Base-by-base conservation (phyloP, 35 echinoderm and acorn worm species). In the Heliocidaris erythrogramma region DNA sequence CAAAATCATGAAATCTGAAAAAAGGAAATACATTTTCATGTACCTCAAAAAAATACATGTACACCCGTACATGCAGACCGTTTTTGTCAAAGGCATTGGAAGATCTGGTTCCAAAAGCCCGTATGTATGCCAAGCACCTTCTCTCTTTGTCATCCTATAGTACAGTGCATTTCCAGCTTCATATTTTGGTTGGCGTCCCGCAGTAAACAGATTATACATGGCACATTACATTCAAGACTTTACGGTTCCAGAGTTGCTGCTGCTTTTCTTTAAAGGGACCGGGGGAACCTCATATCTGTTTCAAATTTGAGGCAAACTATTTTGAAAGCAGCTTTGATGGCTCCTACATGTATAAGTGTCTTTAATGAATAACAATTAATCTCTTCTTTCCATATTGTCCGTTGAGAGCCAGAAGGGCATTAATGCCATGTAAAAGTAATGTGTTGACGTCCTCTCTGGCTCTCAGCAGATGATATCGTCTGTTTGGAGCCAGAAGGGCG, bases 131-230 rank as follows among this genome's bases (percentile, higher is more conserved):
- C 52, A 56, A 14, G 2, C 14, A 10, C 7, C 52, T 56, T 56
- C 27, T 78, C 27, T 27, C 65, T 27, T 78, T 78, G 21, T 78
- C 21, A 78, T n/a, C 27, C 8, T 27, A 78, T 78, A n/a, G 65
- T 4, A 27, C 65, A 18, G 42, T 89, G 87, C 7, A 89, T 89
- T 89, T 89, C n/a, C 47, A 32, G 21, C 31, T 47, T 9, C 87
- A 48, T 89, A 89, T 89, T 89, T 78, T 42, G 17, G 29, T 48
- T 47, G 87, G 87, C 87, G 32, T 89, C 87, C 47, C 14, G 31
- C 87, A 48, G 87, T 89, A 89, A 89, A 89, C 12, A 89, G 87
- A 89, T 89, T 89, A 89, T 89, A 32, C 87, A 89, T 89, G 87
- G 30, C 87, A 89, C 87, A 89, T 89, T 89, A 89, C 30, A 32